Evolutionary conservation across 2,113 vertebrate genomes (phyloP).

Genomic region (Entomyzon cyanotis): DNA sequence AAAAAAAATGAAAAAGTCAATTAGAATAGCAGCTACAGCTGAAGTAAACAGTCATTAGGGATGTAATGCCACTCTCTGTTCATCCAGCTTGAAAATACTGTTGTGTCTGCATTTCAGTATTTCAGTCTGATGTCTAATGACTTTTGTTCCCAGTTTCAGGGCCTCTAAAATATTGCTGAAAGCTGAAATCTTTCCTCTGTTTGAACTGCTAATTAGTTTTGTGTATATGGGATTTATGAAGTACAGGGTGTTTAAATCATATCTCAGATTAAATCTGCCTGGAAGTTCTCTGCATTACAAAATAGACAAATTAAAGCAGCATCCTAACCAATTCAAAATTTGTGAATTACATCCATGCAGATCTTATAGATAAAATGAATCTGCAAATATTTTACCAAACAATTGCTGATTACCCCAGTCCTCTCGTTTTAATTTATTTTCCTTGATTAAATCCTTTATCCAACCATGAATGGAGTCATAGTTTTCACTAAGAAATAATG

Average conservation of each 20-base stretch:
- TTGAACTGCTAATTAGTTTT: conserved; percentile 15
- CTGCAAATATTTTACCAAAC: neutral
- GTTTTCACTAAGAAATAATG: neutral
- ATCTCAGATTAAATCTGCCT: neutral
- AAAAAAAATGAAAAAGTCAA: neutral
- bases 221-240: neutral
- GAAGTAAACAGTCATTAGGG: conserved; percentile 32
- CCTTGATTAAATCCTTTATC: neutral
- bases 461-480: neutral
- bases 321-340: neutral
- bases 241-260: neutral
- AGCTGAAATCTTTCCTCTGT: conserved; percentile 21
- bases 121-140: conserved; percentile 20
- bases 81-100: conserved; percentile 37
- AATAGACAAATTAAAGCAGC: neutral
- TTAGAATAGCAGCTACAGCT: conserved; percentile 11
- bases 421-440: conserved; percentile 1
- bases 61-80: neutral
- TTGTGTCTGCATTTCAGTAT: conserved; percentile 27
- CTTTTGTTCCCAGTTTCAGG: neutral
- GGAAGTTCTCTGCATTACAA: neutral
- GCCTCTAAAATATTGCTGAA: conserved; percentile 5
- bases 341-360: neutral
- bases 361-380: neutral
- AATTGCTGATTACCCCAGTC: neutral